Base-by-base conservation (phyloP, 2,797 vertebrate genomes). In the Merluccius polli region DNA sequence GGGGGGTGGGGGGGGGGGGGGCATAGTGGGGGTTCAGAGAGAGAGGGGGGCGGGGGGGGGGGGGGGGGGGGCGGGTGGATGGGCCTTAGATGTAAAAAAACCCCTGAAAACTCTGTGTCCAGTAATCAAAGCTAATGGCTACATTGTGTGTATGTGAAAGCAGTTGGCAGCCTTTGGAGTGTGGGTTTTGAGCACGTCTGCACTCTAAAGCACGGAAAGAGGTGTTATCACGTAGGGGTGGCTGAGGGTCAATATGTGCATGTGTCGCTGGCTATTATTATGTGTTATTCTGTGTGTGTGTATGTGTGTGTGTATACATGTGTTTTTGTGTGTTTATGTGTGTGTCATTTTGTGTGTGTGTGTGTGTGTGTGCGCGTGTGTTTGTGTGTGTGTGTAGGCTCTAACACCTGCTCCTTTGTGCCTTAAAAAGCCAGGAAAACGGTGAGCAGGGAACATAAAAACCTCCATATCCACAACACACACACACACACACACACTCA, bases 361-460 rank as follows among this genome's bases (percentile, higher is more conserved):
- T 5, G 38, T 30, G 75, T 70, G 65, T 77, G 76, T 65, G 73
- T 80, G 38, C 31, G 44, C 68, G 59, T 73, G 73, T 75, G 75
- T 71, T 83, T 59, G 75, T 76, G 73, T 38, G 78, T 65, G 74
- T 71, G 48, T 72, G 76, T 73, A 76, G 70, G 87, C 82, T 86
- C 92, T 93, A 94, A 94, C 95, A 95, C 95, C 95, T 96, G 95
- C 94, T 95, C 93, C 93, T 95, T 95, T 95, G 93, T 94, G 86
- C 90, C 80, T 90, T 89, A 86, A 87, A 93, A 88, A 87, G 72
- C 85, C 82, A 78, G 79, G 69, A 84, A 81, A 80, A 68, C 72
- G 88, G 91, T 86, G 92, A 74, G 0, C 81, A 78, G 90, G 90
- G 89, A 93, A 24, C 86, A n/a, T 0, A 68, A 70, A 18, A 73